Evolutionary conservation across 1,140 invertebrate species (phyloP).

Genomic region (Saccostrea cuccullata): DNA sequence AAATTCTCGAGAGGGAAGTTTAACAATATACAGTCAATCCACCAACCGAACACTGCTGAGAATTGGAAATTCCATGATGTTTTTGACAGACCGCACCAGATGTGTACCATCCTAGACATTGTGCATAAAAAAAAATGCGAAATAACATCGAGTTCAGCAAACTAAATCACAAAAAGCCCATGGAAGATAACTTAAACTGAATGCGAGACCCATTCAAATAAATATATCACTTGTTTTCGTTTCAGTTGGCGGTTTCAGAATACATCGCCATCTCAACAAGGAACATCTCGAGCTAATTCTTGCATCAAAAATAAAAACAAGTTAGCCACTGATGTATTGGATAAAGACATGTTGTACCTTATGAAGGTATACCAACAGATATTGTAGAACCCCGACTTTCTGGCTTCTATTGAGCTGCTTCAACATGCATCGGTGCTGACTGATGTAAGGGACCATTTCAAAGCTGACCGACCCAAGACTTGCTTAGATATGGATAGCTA

Average conservation of each 20-base stretch:
- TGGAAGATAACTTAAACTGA: no score
- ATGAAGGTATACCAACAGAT: slow-evolving; percentile 43
- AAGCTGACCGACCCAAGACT: background rate
- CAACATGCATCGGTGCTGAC: slow-evolving; percentile 39
- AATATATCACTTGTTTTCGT: background rate
- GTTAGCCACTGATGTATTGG: slow-evolving; percentile 37
- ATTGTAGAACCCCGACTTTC: background rate
- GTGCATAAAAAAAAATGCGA: slow-evolving; percentile 50
- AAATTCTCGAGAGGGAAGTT: no score
- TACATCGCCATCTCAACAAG: background rate
- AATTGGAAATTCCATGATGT: slow-evolving; percentile 42
- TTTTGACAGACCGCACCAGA: slow-evolving; percentile 38
- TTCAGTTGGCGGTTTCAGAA: slow-evolving; percentile 40
- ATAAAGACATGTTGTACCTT: slow-evolving; percentile 40
- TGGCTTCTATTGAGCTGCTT: slow-evolving; percentile 27
- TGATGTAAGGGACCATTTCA: slow-evolving; percentile 34
- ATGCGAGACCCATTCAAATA: no score
- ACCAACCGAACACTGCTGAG: slow-evolving; percentile 49
- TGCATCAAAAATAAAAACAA: slow-evolving; percentile 32
- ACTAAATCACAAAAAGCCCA: no score
- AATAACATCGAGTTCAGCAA: no score
- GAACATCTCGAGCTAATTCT: slow-evolving; percentile 1
- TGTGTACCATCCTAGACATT: slow-evolving; percentile 53
- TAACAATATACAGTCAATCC: background rate
- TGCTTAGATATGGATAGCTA: background rate